Percentiles rank a stretch among this genome's conserved stretches.
phyloP scores from a whole-genome alignment of 2,888 invertebrate genomes.

The Ferdinandea cuprea region DNA sequence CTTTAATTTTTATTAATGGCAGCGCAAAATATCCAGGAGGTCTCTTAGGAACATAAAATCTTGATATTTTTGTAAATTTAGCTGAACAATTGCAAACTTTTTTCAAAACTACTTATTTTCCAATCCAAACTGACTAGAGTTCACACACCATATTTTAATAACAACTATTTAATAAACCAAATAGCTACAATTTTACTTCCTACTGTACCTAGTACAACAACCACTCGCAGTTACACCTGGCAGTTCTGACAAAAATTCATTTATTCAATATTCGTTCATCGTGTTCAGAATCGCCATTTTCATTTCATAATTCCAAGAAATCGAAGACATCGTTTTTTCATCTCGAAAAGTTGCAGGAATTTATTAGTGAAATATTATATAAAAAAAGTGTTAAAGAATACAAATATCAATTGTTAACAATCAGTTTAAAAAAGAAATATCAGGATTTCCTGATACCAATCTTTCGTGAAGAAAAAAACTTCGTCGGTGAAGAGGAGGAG shows the following conservation, averaged over 20 bases:
- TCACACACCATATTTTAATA: no score
- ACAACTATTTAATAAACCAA: not conserved
- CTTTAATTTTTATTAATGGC: no score
- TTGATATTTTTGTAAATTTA: no score
- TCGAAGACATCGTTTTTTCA: not conserved
- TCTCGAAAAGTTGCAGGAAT: not conserved
- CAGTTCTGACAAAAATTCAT: not conserved
- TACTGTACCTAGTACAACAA: not conserved
- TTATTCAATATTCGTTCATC: constrained; percentile 22
- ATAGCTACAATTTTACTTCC: not conserved
- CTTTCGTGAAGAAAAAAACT: not conserved
- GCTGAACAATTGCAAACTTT: no score
- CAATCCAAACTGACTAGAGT: no score
- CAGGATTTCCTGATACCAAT: constrained; percentile 20
- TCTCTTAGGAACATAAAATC: no score
- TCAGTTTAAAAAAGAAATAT: not conserved
- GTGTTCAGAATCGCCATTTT: constrained; percentile 49
- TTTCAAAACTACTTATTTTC: no score
- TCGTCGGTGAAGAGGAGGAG: not conserved
- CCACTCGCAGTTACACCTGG: not conserved
- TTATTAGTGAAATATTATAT: not conserved
- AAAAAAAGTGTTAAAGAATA: not conserved
- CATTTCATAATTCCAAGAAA: constrained; percentile 15
- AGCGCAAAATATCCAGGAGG: no score
- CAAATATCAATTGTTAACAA: not conserved